Evolutionary conservation across 2,113 vertebrate species (phyloP).

Genomic region (Eurystomus gularis): DNA sequence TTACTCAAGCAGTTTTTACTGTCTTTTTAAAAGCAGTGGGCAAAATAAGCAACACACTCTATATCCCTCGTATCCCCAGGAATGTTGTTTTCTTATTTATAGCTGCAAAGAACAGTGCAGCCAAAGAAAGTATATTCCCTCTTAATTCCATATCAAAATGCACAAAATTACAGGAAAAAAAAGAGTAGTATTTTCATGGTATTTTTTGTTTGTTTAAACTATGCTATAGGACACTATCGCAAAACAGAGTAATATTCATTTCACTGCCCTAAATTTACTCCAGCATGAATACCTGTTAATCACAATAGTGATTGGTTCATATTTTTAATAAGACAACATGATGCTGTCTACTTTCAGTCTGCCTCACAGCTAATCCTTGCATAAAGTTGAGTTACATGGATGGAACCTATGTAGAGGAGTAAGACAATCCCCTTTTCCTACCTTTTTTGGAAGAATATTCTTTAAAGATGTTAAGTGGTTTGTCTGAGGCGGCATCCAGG

Average conservation of each 20-base stretch:
- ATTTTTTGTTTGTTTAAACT: background rate
- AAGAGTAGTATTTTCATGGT: background rate
- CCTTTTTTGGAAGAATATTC: background rate
- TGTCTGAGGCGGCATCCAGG: background rate
- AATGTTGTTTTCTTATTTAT: background rate
- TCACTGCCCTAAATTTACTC: background rate
- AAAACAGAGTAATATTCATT: background rate
- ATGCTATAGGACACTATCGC: background rate
- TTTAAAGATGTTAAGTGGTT: background rate
- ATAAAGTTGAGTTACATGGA: background rate
- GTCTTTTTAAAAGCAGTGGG: background rate
- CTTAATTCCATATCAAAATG: background rate
- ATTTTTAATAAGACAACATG: background rate
- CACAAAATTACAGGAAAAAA: background rate
- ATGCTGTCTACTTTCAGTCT: background rate
- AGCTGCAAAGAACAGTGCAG: background rate
- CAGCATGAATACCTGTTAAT: background rate
- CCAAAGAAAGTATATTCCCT: background rate
- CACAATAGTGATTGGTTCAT: rapidly evolving
- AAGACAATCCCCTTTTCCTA: background rate
- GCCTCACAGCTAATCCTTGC: background rate
- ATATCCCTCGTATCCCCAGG: background rate
- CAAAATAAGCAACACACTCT: background rate
- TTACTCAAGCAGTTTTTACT: background rate
- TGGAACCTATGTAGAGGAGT: rapidly evolving